Evolutionary conservation across 1,140 invertebrate species (phyloP), one percentile per base, ranked within the genome.

Genomic region (Drosophila parvula): DNA sequence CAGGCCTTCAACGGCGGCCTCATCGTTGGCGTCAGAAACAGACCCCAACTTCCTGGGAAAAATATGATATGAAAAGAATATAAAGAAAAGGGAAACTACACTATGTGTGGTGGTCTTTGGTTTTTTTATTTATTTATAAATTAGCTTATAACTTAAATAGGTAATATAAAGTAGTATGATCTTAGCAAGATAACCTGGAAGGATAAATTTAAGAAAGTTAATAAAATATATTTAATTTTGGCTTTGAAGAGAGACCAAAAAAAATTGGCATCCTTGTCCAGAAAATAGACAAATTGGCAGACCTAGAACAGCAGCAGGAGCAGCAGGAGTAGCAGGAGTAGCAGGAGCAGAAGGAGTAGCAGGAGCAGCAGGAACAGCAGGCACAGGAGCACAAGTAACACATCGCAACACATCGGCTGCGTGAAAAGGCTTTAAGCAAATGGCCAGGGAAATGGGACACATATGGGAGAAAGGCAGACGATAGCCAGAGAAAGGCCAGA

Each of bases 391-490:
- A 18, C 41, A 47, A 53, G 50, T 16, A 32, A 50, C 28, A 30
- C 45, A n/a, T n/a, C 4, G 45, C 27, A 5, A 47, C 27, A 48
- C 47, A 28, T 45, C 9, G 64, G 8, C 14, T 70, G 41, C 27
- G 38, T 56, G 51, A 70, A 71, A 71, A 47, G 64, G 68, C 68
- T 71, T 70, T 58, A 71, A 70, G 68, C 68, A 58, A 47, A 71
- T 71, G 67, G 28, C 34, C 64, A 57, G 41, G 41, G 65, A 57
- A 58, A 70, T 65, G 61, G 43, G 61, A 65, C 36, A 50, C 44
- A 65, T 38, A 45, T 50, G 16, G 27, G 9, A 7, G 12, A 36
- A 30, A 18, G 34, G 40, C 16, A 14, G 32, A 16, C 12, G 65
- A 10, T 50, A 30, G 28, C 18, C 32, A 12, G 10, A 27, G 22